These are phyloP conservation scores for Meiosimyza decipiens DNA, from an alignment of 2,888 invertebrate species.

Conservation along the genomic window DNA sequence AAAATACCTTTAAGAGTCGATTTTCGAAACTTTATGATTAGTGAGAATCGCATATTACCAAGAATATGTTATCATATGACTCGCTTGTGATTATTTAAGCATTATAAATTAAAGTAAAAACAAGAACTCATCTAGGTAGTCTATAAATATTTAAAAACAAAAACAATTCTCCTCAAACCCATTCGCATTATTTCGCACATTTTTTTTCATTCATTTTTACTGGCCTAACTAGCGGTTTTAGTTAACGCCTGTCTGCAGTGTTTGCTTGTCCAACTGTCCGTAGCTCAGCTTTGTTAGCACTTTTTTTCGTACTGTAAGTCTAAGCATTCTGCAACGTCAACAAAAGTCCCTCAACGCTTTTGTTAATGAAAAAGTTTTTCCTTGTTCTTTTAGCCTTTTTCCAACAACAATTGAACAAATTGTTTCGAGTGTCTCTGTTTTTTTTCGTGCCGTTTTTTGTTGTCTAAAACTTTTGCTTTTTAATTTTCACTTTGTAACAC, in stretches of 20 bases:
- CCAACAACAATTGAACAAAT: slow-evolving; percentile 57
- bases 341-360: slow-evolving; percentile 17
- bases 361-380: slow-evolving; percentile 25
- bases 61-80: too few species aligned
- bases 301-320: not conserved
- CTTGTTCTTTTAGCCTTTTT: slow-evolving; percentile 41
- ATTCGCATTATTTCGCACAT: too few species aligned
- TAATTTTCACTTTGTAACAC: slow-evolving; percentile 32
- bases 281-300: not conserved
- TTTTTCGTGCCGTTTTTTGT: slow-evolving; percentile 9
- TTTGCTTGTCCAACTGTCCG: not conserved
- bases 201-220: not conserved
- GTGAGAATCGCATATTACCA: too few species aligned
- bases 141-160: too few species aligned
- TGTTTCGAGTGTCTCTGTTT: slow-evolving; percentile 52
- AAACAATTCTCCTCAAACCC: too few species aligned
- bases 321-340: slow-evolving; percentile 1
- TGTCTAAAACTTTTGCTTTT: slow-evolving; percentile 42
- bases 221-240: not conserved
- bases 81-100: too few species aligned
- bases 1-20: too few species aligned
- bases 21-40: too few species aligned
- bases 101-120: too few species aligned
- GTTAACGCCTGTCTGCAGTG: not conserved
- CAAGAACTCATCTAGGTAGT: too few species aligned